A percentile compares a stretch with the other conserved stretches of the same genome.
phyloP scores from a whole-genome alignment of 2,888 invertebrate species.

The Mesoligia furuncula region DNA sequence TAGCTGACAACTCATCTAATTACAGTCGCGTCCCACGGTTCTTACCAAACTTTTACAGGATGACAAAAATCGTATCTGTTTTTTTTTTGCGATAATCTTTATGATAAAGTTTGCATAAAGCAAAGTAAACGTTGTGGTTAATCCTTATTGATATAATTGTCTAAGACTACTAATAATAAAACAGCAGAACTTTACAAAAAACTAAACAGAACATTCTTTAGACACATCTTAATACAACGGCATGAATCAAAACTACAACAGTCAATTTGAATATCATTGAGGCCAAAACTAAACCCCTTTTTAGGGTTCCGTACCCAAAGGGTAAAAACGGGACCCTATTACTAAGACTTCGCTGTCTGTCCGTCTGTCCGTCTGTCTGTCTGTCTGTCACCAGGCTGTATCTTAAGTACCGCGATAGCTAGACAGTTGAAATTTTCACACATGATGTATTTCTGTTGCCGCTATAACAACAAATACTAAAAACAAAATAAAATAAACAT shows the following conservation, averaged over 20 bases:
- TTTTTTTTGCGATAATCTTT: neutral
- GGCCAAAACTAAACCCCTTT: neutral
- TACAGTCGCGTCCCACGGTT: neutral
- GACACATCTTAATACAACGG: neutral
- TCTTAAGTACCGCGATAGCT: no score
- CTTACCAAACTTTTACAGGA: neutral
- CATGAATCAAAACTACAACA: neutral
- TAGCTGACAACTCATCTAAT: neutral
- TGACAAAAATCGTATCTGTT: neutral
- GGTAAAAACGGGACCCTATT: no score
- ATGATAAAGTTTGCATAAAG: neutral
- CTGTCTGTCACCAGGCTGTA: no score
- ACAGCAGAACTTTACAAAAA: neutral
- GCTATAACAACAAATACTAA: no score
- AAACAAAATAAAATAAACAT: no score
- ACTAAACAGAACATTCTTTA: neutral
- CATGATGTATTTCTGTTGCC: no score
- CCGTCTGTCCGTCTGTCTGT: no score
- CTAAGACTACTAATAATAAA: no score
- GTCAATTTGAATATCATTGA: neutral
- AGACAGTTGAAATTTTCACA: no score
- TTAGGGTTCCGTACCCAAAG: no score
- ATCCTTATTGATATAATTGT: neutral
- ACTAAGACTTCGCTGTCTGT: no score
- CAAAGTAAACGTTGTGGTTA: neutral